phyloP scores from a whole-genome alignment of 2,888 invertebrate genomes.

The Plebejus anna region DNA sequence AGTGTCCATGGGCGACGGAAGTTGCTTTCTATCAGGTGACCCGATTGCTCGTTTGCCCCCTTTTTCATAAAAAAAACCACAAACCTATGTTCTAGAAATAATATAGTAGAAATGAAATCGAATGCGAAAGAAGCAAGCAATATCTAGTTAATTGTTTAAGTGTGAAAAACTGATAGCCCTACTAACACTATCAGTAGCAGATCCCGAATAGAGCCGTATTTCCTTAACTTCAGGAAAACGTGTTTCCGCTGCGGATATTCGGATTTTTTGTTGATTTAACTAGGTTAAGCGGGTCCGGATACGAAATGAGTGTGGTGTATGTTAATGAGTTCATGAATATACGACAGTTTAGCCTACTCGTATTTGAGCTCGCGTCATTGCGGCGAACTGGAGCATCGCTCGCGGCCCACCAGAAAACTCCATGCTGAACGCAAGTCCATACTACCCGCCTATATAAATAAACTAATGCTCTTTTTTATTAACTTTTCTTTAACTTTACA shows the following conservation, averaged over 20 bases:
- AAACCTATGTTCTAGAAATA: too few species aligned
- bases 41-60: too few species aligned
- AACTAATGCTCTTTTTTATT: neutral
- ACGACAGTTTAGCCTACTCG: slow-evolving; percentile 30
- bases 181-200: neutral
- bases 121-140: too few species aligned
- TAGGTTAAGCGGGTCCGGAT: slow-evolving; percentile 17
- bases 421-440: slow-evolving; percentile 3
- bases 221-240: neutral
- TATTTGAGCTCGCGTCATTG: slow-evolving; percentile 28
- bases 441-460: neutral
- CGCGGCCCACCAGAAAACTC: slow-evolving; percentile 20
- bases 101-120: too few species aligned
- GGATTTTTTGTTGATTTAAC: slow-evolving; percentile 4
- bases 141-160: too few species aligned
- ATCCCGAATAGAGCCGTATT: neutral
- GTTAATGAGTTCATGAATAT: slow-evolving; percentile 30
- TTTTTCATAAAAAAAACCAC: too few species aligned
- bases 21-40: too few species aligned
- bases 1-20: too few species aligned
- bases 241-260: neutral
- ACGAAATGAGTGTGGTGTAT: slow-evolving; percentile 28
- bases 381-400: slow-evolving; percentile 26
- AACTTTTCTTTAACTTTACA: neutral
- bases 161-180: neutral